Evolutionary conservation across 1,140 invertebrate species (phyloP), one percentile per base, ranked within the genome.

Genomic region (Matsumurasca onukii): DNA sequence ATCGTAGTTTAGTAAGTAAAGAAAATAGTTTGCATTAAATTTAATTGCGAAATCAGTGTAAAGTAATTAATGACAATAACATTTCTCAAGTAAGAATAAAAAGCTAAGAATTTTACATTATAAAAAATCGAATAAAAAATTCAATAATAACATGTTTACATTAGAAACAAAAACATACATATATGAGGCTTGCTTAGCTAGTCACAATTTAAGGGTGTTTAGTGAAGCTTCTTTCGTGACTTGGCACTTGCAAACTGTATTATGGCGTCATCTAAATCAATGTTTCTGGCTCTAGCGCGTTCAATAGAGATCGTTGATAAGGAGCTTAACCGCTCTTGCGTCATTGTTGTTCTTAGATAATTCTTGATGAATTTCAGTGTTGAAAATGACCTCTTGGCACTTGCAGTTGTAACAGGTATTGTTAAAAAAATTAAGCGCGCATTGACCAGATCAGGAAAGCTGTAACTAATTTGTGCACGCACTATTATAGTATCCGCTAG

Each of bases 331-430:
- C 52, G 24, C 22, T 66, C 27, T 57, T 59, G 51, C 17, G n/a
- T 5, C 31, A 66, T 30, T 0, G 64, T 57, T 34, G 39, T 67
- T 57, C 69, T 24, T 29, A 67, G 39, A 30, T 67, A 67, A 22
- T 57, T 70, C 39, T 67, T 70, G 1, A 70, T 67, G 0, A 57
- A 55, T 67, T 67, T 61, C 27, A 67, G 52, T 13, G 51, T 59
- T 31, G 64, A 70, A n/a, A 70, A 70, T 5, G 1, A 59, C 49
- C 51, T 59, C 27, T 70, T 64, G 15, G 55, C 55, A 48, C 27
- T 52, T 9, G 52, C 63, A 61, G 31, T 57, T 13, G 51, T 68
- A 70, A 59, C 57, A 29, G 66, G 55, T 59, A 62, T 13, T 49
- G 52, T 67, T n/a, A 63, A 69, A 27, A 52, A 31, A 13, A 52